These are phyloP conservation scores for Ganaspis brasiliensis DNA, from an alignment of 2,888 invertebrate species.

Conservation along the genomic window DNA sequence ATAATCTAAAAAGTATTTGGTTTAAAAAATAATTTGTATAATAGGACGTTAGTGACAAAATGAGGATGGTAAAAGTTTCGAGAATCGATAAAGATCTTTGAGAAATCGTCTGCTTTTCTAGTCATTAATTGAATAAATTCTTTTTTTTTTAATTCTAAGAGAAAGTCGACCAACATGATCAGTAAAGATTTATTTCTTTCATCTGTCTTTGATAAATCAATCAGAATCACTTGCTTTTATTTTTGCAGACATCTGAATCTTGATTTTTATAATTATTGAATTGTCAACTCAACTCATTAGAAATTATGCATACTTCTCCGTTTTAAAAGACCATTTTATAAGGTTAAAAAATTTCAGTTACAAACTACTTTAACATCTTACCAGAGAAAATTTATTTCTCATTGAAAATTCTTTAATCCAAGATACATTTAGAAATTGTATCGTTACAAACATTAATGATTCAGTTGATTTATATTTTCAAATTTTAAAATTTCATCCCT, in stretches of 20 bases:
- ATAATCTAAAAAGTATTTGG: no score
- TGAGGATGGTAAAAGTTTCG: not conserved
- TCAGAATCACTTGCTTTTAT: not conserved
- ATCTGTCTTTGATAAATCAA: conserved; percentile 38
- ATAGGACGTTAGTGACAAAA: no score
- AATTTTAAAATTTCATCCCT: no score
- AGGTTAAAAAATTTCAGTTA: not conserved
- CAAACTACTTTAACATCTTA: no score
- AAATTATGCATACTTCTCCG: not conserved
- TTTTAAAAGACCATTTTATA: not conserved
- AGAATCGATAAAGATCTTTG: conserved; percentile 7
- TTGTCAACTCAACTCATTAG: conserved; percentile 4
- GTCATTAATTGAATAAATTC: not conserved
- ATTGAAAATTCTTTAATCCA: no score
- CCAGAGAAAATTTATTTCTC: not conserved
- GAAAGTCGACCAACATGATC: conserved; percentile 17
- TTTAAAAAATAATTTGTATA: no score
- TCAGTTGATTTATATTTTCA: not conserved
- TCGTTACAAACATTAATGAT: no score
- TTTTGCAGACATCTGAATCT: not conserved
- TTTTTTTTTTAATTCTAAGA: not conserved
- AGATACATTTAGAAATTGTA: no score
- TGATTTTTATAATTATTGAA: not conserved
- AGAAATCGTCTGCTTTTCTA: not conserved
- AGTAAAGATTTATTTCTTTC: conserved; percentile 24